A percentile compares a stretch with the other conserved stretches of the same genome.
Conservation (phyloP, 2,113 vertebrate genomes). For the Neodon shergylaensis region DNA sequence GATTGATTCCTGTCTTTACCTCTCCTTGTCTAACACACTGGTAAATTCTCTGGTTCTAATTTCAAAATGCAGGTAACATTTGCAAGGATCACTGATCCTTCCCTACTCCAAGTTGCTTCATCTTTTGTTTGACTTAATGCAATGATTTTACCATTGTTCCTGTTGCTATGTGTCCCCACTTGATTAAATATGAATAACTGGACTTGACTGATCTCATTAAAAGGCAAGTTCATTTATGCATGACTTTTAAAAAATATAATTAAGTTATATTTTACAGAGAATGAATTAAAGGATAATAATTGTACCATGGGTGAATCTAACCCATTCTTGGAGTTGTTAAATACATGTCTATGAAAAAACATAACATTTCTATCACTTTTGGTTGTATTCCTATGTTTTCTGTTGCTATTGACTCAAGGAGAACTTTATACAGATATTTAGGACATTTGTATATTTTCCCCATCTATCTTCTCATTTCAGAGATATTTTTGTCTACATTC, state of each 20-base stretch:
- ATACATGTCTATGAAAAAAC: neutral
- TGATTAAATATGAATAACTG: neutral
- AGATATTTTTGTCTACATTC: neutral
- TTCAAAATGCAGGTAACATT: neutral
- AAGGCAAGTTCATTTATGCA: neutral
- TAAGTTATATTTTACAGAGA: neutral
- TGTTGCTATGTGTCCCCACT: neutral
- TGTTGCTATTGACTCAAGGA: neutral
- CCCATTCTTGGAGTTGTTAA: neutral
- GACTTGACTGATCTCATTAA: neutral
- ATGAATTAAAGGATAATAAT: neutral
- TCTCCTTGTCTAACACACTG: neutral
- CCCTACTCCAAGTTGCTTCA: neutral
- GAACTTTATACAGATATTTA: neutral
- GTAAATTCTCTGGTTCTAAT: neutral
- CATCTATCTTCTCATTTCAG: neutral
- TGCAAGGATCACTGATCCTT: neutral
- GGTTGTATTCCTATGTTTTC: neutral
- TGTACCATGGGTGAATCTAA: neutral
- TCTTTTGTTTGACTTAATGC: neutral
- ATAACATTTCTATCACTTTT: neutral
- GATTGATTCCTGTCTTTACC: neutral
- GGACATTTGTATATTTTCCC: fast-evolving
- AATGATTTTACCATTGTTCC: neutral
- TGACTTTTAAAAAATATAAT: constrained; percentile 1